phyloP scores from a whole-genome alignment of 2,888 invertebrate species.

The Volucella zonaria region DNA sequence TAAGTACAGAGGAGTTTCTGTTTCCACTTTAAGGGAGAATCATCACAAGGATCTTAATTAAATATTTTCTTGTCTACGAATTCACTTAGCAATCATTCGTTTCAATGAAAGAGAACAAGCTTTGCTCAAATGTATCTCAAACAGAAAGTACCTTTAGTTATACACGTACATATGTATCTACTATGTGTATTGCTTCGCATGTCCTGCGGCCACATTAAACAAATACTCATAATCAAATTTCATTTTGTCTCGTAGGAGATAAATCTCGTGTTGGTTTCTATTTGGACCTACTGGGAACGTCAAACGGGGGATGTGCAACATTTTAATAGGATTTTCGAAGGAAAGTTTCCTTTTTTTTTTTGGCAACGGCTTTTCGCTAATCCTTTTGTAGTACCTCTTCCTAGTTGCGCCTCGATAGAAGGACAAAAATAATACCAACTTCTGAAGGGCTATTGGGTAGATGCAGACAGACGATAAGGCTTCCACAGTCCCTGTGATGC shows the following conservation, averaged over 20 bases:
- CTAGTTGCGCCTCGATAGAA: slow-evolving; percentile 22
- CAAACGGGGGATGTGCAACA: slow-evolving; percentile 22
- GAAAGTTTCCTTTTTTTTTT: slow-evolving; percentile 38
- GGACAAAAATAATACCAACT: slow-evolving; percentile 50
- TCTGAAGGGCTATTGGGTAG: slow-evolving; percentile 8
- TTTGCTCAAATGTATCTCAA: slow-evolving; percentile 1
- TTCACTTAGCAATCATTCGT: slow-evolving; percentile 69
- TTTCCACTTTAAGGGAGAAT: slow-evolving; percentile 24
- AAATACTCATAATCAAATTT: slow-evolving; percentile 70
- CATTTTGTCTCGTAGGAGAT: slow-evolving; percentile 37
- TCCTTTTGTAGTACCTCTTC: slow-evolving; percentile 55
- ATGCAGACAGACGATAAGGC: slow-evolving; percentile 66
- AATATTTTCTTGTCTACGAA: slow-evolving; percentile 71
- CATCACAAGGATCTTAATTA: slow-evolving; percentile 70
- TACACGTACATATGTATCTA: neutral
- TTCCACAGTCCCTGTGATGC: slow-evolving; percentile 33
- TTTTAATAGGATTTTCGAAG: slow-evolving; percentile 65
- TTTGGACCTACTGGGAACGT: slow-evolving; percentile 10
- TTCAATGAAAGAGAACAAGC: slow-evolving; percentile 35
- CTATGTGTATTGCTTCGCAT: slow-evolving; percentile 29
- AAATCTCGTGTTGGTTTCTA: slow-evolving; percentile 24
- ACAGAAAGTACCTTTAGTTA: neutral
- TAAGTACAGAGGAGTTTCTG: too few species aligned
- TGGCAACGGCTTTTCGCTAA: slow-evolving; percentile 65
- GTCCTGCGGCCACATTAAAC: slow-evolving; percentile 70